Conservation (phyloP, 2,113 vertebrate genomes). For the Alouatta palliata region DNA sequence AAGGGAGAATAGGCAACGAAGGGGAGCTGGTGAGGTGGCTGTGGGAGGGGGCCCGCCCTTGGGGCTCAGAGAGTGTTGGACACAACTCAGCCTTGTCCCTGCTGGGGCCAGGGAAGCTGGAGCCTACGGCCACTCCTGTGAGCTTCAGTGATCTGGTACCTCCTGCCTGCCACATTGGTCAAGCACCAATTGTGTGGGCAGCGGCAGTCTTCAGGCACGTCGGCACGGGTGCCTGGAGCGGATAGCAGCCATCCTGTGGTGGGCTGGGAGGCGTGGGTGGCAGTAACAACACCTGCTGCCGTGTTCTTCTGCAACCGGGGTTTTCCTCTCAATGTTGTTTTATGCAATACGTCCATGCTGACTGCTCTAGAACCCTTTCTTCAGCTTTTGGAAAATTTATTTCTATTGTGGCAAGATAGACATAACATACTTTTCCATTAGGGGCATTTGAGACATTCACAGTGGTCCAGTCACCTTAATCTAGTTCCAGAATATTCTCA, state of each 20-base stretch:
- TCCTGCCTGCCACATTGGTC: neutral
- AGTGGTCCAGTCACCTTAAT: neutral
- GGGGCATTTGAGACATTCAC: neutral
- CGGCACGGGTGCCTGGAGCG: neutral
- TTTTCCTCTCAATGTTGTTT: neutral
- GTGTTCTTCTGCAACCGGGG: rapidly evolving
- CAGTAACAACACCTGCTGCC: rapidly evolving
- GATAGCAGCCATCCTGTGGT: rapidly evolving
- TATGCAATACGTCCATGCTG: neutral
- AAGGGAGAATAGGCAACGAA: neutral
- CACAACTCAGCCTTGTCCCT: neutral
- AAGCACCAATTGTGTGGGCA: no score
- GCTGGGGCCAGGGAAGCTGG: neutral
- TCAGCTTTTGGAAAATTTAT: neutral
- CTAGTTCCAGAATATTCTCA: neutral
- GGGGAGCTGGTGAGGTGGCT: neutral
- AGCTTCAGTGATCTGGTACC: neutral
- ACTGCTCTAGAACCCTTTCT: neutral
- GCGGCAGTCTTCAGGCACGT: neutral
- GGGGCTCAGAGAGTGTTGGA: neutral
- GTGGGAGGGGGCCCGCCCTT: neutral
- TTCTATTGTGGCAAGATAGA: neutral
- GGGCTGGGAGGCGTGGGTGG: neutral
- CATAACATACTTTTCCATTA: neutral
- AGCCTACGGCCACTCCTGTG: neutral